Evolutionary conservation across 2,888 invertebrate genomes (phyloP).

Genomic region (Aleiodes testaceus): DNA sequence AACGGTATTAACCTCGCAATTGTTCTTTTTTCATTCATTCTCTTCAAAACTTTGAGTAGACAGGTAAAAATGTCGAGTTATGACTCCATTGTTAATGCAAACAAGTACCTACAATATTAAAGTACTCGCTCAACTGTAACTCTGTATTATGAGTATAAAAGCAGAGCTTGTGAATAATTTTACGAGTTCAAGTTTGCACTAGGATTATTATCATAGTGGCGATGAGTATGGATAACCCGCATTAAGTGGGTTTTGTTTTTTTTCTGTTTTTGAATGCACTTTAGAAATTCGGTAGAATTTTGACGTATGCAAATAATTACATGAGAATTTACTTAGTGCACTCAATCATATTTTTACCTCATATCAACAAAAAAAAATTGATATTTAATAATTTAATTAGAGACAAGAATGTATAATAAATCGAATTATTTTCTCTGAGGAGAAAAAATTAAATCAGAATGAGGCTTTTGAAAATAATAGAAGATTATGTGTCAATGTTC

Average conservation of each 20-base stretch:
- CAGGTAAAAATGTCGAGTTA: conserved; percentile 8
- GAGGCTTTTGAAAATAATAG: conserved; percentile 40
- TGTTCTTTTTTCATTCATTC: background rate
- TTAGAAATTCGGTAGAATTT: conserved; percentile 14
- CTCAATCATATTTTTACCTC: background rate
- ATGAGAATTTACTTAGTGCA: conserved; percentile 18
- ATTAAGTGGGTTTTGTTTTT: conserved; percentile 5
- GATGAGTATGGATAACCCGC: conserved; percentile 21
- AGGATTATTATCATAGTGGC: background rate
- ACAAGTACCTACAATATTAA: too few species aligned
- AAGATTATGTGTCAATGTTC: conserved; percentile 54
- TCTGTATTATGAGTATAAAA: too few species aligned
- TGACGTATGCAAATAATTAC: conserved; percentile 21
- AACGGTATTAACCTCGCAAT: too few species aligned
- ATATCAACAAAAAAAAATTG: too few species aligned
- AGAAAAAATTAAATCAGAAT: conserved; percentile 13
- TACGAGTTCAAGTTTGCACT: background rate
- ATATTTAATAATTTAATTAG: too few species aligned
- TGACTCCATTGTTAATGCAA: too few species aligned
- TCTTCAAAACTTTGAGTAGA: conserved; percentile 6
- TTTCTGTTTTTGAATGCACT: background rate
- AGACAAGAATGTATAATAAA: too few species aligned
- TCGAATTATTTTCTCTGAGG: background rate
- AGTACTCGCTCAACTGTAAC: too few species aligned
- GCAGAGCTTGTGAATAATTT: conserved; percentile 1